Conservation (phyloP, 1,140 invertebrate genomes). For the Heliconius melpomene region DNA sequence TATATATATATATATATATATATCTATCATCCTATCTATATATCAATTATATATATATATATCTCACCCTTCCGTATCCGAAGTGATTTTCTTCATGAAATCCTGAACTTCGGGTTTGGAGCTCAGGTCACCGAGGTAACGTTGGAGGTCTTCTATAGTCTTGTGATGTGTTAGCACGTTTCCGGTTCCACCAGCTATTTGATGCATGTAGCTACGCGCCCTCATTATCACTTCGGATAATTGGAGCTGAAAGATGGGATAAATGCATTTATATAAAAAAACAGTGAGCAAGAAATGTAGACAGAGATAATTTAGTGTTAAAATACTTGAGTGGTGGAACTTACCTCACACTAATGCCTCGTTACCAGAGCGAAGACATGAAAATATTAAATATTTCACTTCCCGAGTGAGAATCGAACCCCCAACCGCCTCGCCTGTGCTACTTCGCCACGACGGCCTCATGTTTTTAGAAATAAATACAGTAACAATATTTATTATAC, state of each 20-base stretch:
- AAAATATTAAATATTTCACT: neutral
- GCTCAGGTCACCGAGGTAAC: slow-evolving; percentile 91
- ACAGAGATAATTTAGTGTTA: neutral
- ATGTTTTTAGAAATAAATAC: too few relatives aligned
- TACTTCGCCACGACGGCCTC: too few relatives aligned
- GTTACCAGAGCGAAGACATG: neutral
- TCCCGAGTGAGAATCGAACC: neutral
- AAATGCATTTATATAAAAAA: neutral
- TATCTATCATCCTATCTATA: too few relatives aligned
- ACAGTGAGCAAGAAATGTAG: too few relatives aligned
- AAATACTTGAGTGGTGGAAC: too few relatives aligned
- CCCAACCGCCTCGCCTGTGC: too few relatives aligned
- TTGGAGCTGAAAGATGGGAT: slow-evolving; percentile 41
- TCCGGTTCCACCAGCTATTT: slow-evolving; percentile 90
- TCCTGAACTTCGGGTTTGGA: slow-evolving; percentile 90
- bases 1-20: too few relatives aligned
- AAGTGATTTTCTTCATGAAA: slow-evolving; percentile 95
- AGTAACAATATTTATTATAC: slow-evolving; percentile 48
- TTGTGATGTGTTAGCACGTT: slow-evolving; percentile 92
- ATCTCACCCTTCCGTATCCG: slow-evolving; percentile 92
- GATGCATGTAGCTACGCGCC: slow-evolving; percentile 94
- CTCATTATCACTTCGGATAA: slow-evolving; percentile 98
- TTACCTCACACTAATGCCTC: neutral
- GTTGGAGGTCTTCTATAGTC: slow-evolving; percentile 92
- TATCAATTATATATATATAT: too few relatives aligned